Percentiles rank a stretch among this genome's conserved stretches.
Evolutionary conservation across 2,113 vertebrate genomes (phyloP).

Genomic region (Thomomys bottae): DNA sequence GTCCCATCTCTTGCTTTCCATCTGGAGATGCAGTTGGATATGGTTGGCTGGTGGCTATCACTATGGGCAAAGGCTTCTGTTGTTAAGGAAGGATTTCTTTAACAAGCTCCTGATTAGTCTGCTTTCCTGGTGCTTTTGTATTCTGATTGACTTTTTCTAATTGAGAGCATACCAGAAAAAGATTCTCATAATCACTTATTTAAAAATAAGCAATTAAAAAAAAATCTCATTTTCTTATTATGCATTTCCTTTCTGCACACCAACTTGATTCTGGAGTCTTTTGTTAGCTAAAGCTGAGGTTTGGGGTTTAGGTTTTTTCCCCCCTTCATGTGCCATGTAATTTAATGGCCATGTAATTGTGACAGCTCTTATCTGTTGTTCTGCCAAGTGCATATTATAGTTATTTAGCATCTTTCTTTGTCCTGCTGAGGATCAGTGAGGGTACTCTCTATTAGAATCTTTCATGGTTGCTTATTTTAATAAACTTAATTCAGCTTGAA

Average conservation of each 20-base stretch:
- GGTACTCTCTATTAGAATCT: constrained; percentile 15
- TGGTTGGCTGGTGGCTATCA: constrained; percentile 34
- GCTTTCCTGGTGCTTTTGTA: constrained; percentile 58
- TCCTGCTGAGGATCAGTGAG: background rate
- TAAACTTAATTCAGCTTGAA: constrained; percentile 52
- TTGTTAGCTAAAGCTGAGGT: constrained; percentile 53
- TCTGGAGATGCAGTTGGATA: background rate
- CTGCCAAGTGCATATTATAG: constrained; percentile 26
- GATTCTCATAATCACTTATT: constrained; percentile 65
- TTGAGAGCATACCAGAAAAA: constrained; percentile 50
- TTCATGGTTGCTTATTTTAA: constrained; percentile 52
- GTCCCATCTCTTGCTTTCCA: background rate
- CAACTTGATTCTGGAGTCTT: constrained; percentile 57
- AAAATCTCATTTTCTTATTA: constrained; percentile 67
- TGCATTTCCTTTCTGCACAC: background rate
- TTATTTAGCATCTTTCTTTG: background rate
- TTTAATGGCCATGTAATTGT: background rate
- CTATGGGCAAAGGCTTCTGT: constrained; percentile 7
- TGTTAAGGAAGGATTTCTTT: background rate
- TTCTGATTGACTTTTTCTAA: constrained; percentile 68
- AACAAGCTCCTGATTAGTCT: constrained; percentile 52
- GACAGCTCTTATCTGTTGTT: constrained; percentile 51
- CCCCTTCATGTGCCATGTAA: background rate
- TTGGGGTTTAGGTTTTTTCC: background rate
- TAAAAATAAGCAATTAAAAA: constrained; percentile 62